Conservation (phyloP, 2,888 invertebrate species). For the Agrotis puta region DNA sequence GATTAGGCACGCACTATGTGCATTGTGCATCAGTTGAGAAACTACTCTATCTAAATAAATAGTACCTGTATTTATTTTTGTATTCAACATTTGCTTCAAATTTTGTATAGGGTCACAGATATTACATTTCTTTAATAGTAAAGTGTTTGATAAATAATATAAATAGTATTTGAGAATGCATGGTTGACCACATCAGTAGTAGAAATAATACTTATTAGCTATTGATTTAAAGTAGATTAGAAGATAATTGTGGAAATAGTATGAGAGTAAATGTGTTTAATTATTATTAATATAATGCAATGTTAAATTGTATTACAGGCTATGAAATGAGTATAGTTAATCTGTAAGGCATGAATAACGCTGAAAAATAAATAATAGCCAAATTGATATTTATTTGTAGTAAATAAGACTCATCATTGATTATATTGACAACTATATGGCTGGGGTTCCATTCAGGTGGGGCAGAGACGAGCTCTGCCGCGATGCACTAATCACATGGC, state of each 20-base stretch:
- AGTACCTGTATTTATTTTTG: neutral
- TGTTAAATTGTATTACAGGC: slow-evolving; percentile 47
- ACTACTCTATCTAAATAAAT: slow-evolving; percentile 1
- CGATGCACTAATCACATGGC: too few relatives aligned
- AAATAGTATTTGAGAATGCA: slow-evolving; percentile 13
- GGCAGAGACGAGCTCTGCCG: too few relatives aligned
- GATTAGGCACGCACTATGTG: slow-evolving; percentile 48
- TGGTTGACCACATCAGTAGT: slow-evolving; percentile 7
- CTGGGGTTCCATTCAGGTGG: too few relatives aligned
- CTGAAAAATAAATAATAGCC: slow-evolving; percentile 59
- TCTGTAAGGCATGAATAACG: slow-evolving; percentile 28
- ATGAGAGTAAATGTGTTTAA: slow-evolving; percentile 19
- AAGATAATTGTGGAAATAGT: slow-evolving; percentile 29
- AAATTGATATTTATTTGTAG: slow-evolving; percentile 70
- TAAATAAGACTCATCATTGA: slow-evolving; percentile 39
- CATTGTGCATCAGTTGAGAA: slow-evolving; percentile 38
- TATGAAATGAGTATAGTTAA: slow-evolving; percentile 54
- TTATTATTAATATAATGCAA: slow-evolving; percentile 20
- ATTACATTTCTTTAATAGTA: slow-evolving; percentile 19
- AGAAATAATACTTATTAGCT: slow-evolving; percentile 35
- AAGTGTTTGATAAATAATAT: neutral
- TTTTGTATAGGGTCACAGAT: slow-evolving; percentile 20
- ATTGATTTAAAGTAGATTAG: slow-evolving; percentile 35
- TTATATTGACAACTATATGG: slow-evolving; percentile 8
- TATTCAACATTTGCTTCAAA: neutral